Percentiles rank a stretch among this genome's conserved stretches.
Evolutionary conservation across 37 sponge, comb jelly and placozoan genomes (phyloP).

Genomic region (Ephydatia muelleri): DNA sequence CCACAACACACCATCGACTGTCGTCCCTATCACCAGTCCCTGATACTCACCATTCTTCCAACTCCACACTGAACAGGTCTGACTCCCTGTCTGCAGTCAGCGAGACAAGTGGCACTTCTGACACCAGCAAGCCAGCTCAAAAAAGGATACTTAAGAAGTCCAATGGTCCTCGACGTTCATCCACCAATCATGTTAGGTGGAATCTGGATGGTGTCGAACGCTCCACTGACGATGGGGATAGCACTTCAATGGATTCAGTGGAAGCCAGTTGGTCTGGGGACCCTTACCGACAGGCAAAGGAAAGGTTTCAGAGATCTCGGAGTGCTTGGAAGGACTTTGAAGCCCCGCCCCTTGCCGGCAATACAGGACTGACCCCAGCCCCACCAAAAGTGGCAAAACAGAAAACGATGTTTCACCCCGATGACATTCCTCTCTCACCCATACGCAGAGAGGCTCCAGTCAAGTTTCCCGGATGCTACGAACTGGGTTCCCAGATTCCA

Average conservation of each 20-base stretch:
- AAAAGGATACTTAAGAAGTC: constrained; percentile 68
- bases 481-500: background rate
- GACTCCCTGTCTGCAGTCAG: constrained; percentile 66
- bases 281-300: background rate
- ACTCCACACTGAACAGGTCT: background rate
- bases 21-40: background rate
- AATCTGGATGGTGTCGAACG: constrained; percentile 16
- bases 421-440: background rate
- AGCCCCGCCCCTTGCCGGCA: constrained; percentile 13
- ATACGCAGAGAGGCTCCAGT: background rate
- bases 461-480: background rate
- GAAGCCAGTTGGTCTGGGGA: constrained; percentile 27
- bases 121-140: constrained; percentile 52
- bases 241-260: constrained; percentile 44
- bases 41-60: background rate
- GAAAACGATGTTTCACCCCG: background rate
- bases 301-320: background rate
- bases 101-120: constrained; percentile 65
- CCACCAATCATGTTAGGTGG: constrained; percentile 63
- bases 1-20: background rate
- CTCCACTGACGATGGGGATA: constrained; percentile 31
- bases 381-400: background rate
- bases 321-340: constrained; percentile 44
- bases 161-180: background rate
- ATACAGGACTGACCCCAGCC: constrained; percentile 38